Conservation (phyloP, 2,113 vertebrate genomes). For the Ceratotherium simum region DNA sequence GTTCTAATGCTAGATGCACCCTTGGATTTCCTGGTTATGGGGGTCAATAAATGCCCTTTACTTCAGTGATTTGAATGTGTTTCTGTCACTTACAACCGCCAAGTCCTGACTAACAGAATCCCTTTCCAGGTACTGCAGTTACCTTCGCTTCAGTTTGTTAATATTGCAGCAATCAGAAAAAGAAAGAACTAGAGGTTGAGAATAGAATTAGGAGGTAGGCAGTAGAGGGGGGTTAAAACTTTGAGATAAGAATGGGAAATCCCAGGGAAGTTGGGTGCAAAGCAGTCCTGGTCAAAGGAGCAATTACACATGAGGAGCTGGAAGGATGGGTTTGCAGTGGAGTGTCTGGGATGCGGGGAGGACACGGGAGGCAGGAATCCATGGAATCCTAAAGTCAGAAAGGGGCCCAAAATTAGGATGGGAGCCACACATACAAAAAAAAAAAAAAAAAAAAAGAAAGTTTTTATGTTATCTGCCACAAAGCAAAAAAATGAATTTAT, state of each 20-base stretch:
- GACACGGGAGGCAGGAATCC: not conserved
- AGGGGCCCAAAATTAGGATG: not conserved
- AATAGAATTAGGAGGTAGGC: not conserved
- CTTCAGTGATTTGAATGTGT: not conserved
- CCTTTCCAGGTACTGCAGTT: not conserved
- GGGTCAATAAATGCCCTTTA: not conserved
- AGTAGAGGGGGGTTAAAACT: not conserved
- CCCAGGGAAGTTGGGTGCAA: not conserved
- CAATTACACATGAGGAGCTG: accelerated
- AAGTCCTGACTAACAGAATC: not conserved
- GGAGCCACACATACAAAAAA: not conserved
- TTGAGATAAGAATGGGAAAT: not conserved
- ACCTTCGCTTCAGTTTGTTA: not conserved
- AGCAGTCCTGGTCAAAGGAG: not conserved
- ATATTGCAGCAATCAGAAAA: not conserved
- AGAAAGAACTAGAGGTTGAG: not conserved
- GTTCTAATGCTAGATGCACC: not conserved
- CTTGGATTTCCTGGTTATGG: not conserved
- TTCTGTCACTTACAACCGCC: not conserved
- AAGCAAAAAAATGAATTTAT: not conserved
- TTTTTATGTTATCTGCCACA: not conserved
- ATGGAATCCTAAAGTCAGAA: not conserved
- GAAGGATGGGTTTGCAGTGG: accelerated
- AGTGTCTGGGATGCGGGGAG: not conserved
- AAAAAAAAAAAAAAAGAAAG: not conserved